phyloP scores from a whole-genome alignment of 1,140 invertebrate species.

The Drosophila bifasciata region DNA sequence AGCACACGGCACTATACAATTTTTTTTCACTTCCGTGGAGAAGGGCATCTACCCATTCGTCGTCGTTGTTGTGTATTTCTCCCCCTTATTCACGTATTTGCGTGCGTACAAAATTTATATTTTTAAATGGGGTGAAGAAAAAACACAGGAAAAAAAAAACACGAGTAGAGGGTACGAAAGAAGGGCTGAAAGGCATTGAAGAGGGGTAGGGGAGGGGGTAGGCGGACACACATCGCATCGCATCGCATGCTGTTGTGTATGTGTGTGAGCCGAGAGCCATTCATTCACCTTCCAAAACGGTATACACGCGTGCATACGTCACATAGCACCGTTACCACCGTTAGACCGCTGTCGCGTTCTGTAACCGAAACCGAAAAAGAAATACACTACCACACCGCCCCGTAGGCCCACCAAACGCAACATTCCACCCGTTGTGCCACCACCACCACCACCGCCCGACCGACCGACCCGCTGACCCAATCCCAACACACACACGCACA shows the following conservation, averaged over 20 bases:
- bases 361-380: slow-evolving; percentile 54
- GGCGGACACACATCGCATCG: too few relatives aligned
- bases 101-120: slow-evolving; percentile 1
- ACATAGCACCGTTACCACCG: slow-evolving; percentile 46
- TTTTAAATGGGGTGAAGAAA: slow-evolving; percentile 8
- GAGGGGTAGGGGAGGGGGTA: too few relatives aligned
- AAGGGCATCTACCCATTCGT: slow-evolving; percentile 8
- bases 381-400: slow-evolving; percentile 38
- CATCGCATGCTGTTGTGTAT: slow-evolving; percentile 5
- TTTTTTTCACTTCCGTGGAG: slow-evolving; percentile 34
- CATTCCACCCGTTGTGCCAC: slow-evolving; percentile 67
- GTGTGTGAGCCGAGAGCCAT: slow-evolving; percentile 32
- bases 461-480: slow-evolving; percentile 76
- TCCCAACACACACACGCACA: slow-evolving; percentile 50
- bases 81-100: background rate
- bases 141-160: background rate
- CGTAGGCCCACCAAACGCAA: slow-evolving; percentile 57
- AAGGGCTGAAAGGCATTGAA: too few relatives aligned
- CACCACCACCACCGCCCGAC: too few relatives aligned
- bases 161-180: background rate
- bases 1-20: slow-evolving; percentile 18
- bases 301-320: slow-evolving; percentile 57
- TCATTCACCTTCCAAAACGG: slow-evolving; percentile 61
- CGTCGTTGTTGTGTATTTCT: background rate
- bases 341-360: slow-evolving; percentile 34